These are phyloP conservation scores for Thalassarche chlororhynchos DNA, from an alignment of 2,113 vertebrate genomes.

Conservation along the genomic window DNA sequence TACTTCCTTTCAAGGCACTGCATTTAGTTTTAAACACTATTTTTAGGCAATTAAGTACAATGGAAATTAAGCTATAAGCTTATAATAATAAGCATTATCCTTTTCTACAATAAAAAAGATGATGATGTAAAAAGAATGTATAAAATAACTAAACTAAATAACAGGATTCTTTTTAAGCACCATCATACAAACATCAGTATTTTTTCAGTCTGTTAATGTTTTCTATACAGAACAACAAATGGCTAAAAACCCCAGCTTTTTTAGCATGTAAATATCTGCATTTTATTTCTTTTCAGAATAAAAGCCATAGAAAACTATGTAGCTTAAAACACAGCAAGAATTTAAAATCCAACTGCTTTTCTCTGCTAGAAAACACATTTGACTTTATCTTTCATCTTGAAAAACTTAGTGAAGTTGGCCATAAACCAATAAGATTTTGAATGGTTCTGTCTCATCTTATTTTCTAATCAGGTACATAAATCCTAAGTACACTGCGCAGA, in stretches of 20 bases:
- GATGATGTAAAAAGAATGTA: background rate
- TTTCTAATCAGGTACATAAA: slow-evolving; percentile 3
- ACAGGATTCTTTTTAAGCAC: background rate
- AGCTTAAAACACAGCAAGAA: background rate
- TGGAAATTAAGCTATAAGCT: background rate
- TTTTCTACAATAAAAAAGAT: background rate
- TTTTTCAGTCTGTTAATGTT: background rate
- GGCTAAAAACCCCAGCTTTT: background rate
- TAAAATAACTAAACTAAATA: background rate
- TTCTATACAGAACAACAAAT: background rate
- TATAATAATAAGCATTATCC: background rate
- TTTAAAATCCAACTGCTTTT: background rate
- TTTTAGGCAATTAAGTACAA: background rate
- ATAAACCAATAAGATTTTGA: background rate
- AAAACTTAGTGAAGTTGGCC: background rate
- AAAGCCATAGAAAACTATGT: background rate
- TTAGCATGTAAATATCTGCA: background rate
- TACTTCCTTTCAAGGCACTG: background rate
- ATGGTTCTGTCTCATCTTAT: background rate
- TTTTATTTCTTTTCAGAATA: background rate
- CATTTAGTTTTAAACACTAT: background rate
- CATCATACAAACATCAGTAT: background rate
- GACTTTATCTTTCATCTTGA: slow-evolving; percentile 11
- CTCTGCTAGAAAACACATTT: background rate
- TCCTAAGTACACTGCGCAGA: background rate